Base-by-base conservation (phyloP, 92 coral and sea anemone genomes). In the Epizoanthus rinbou region DNA sequence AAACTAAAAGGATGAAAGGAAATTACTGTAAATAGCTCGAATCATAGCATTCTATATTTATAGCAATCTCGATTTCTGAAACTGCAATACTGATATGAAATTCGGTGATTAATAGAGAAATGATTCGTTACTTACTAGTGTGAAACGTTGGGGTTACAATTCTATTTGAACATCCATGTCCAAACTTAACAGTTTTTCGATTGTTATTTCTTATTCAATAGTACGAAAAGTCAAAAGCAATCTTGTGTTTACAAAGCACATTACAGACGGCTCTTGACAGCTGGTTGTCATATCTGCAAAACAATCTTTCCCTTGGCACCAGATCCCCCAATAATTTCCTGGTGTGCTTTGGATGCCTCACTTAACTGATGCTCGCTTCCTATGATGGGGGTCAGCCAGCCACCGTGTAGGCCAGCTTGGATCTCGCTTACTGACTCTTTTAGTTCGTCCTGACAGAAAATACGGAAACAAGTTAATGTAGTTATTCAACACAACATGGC, bases 241-340 rank as follows among this genome's bases (percentile, higher is more conserved):
- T 13, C 33, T 7, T 17, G 22, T 17, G 69, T 64, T 64, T 64
- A 17, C 33, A 25, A 64, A 64, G 15, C 54, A 50, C 54, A 50
- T 50, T 50, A 57, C 69, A 74, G 57, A 14, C 18, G 22, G 24
- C 80, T 74, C 80, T 56, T 74, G 53, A 39, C 15, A n/a, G 19
- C 43, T 65, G 53, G 47, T 31, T 69, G 68, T 85, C 63, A 85
- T 45, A 89, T 87, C 35, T 80, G 67, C 62, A 96, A 74, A 45
- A 94, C 93, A 69, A 96, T 64, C 67, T 96, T 96, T 17, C 99
- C 99, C 52, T 84, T 88, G 15, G 99, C 94, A 15, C 90, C 92
- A 65, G 81, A 65, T 6, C 91, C 85, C 73, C 86, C 97, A 24
- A 94, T 86, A 50, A 94, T 96, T 76, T 96, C 93, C 23, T 72